Conservation (phyloP, 2,797 vertebrate genomes). For the Allochrocebus solatus region DNA sequence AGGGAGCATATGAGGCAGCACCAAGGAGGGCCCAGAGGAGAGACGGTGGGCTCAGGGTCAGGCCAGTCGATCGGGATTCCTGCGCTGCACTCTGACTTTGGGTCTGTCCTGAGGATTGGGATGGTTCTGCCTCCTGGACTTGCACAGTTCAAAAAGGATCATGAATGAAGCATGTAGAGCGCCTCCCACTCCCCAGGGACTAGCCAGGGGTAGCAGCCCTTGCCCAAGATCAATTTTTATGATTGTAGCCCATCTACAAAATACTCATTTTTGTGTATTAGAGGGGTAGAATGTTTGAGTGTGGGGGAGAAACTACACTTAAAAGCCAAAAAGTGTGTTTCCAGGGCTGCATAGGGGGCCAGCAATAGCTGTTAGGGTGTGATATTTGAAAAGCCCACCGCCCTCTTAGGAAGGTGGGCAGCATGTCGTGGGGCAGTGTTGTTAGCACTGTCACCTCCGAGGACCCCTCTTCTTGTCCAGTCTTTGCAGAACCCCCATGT, state of each 20-base stretch:
- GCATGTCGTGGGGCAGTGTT: rapidly evolving
- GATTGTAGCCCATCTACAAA: not conserved
- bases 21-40: not conserved
- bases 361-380: not conserved
- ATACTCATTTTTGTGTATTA: not conserved
- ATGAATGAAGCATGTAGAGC: not conserved
- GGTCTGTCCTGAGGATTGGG: not conserved
- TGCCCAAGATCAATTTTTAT: too few relatives aligned
- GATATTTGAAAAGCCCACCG: not conserved
- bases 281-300: not conserved
- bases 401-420: not conserved
- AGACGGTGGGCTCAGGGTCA: not conserved
- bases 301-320: not conserved
- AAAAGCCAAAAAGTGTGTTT: not conserved
- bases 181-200: too few relatives aligned
- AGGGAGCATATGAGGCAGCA: not conserved
- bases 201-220: not conserved
- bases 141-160: not conserved
- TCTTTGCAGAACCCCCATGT: not conserved
- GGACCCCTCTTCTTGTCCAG: not conserved
- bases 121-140: not conserved
- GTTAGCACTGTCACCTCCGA: not conserved
- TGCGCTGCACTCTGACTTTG: rapidly evolving
- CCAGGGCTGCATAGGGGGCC: not conserved
- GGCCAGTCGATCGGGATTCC: not conserved